These are phyloP conservation scores for Ctenopoma multispine DNA, from an alignment of 2,797 vertebrate genomes.

Conservation along the genomic window DNA sequence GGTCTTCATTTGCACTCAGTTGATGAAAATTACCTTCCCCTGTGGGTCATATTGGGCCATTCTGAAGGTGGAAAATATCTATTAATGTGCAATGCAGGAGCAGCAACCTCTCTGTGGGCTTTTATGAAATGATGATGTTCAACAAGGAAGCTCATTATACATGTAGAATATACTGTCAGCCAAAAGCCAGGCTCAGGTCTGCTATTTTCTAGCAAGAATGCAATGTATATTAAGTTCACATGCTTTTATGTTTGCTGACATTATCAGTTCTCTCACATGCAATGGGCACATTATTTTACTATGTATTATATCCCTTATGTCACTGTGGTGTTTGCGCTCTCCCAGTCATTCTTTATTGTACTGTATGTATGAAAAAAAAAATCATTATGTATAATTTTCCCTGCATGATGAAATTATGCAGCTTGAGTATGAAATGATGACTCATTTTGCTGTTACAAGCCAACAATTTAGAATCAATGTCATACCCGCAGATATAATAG, in stretches of 20 bases:
- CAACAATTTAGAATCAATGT: constrained; percentile 57
- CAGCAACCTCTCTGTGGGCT: constrained; percentile 1
- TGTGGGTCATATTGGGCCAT: constrained; percentile 15
- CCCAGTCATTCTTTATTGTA: background rate
- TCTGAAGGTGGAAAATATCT: constrained; percentile 13
- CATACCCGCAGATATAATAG: constrained; percentile 35
- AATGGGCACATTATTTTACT: constrained; percentile 1
- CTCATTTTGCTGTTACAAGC: constrained; percentile 45
- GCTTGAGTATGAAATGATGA: constrained; percentile 23
- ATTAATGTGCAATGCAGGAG: background rate
- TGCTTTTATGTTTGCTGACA: constrained; percentile 7
- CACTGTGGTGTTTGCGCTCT: background rate
- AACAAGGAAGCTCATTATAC: constrained; percentile 12
- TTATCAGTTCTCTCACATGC: background rate
- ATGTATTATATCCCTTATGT: constrained; percentile 1
- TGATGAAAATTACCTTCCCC: constrained; percentile 25
- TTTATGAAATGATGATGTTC: constrained; percentile 16
- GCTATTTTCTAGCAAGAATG: background rate
- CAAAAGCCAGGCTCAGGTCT: background rate
- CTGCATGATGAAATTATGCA: constrained; percentile 29
- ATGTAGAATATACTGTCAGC: background rate
- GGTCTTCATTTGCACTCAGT: constrained; percentile 27
- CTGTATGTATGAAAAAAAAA: constrained; percentile 29
- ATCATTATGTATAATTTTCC: constrained; percentile 30
- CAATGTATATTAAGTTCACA: constrained; percentile 11